Base-by-base conservation (phyloP, 2,888 invertebrate genomes). In the Dynastes grantii region DNA sequence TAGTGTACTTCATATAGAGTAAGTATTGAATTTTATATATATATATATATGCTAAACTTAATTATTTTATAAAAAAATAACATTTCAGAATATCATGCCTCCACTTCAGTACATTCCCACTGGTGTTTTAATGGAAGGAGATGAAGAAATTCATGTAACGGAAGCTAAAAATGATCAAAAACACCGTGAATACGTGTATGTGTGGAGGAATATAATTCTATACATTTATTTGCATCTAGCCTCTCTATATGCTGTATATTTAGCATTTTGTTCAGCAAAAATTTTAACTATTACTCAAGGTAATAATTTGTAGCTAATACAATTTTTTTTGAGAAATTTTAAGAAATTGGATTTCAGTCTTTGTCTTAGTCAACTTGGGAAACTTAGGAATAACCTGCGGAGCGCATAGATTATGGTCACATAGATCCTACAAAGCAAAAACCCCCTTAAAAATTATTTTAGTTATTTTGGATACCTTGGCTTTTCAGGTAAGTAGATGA, bases 341-440 rank as follows among this genome's bases (percentile, higher is more conserved):
- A 22, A 22, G 22, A 22, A 22, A 22, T 22, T 22, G 22, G 22
- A 11, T 89, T 91, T 11, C 90, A 95, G 97, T 95, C 8, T 89
- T 94, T 78, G 77, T 94, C 2, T 87, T 96, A 76, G 96, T 97
- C 88, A 90, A 94, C 76, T 88, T 92, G 6, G 83, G 84, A 9
- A 83, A 81, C 65, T 82, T 85, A 81, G 98, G 98, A 0, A 94
- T 98, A 73, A 98, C 98, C 1, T 98, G 95, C 0, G 98, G 98
- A 2, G 97, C 97, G 0, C 99, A 99, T 87, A 92, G 98, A 82
- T 91, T 98, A n/a, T 99, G 98, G 97, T 94, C 97, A 0, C 99
- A 99, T 89, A 92, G 94, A 84, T 90, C 97, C 0, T 99, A 97
- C 89, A 98, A 97, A 88, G 98, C 98, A 0, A 95, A 92, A 84